Evolutionary conservation across 2,113 vertebrate species (phyloP), one percentile per base, ranked within the genome.

Genomic region (Podiceps cristatus): DNA sequence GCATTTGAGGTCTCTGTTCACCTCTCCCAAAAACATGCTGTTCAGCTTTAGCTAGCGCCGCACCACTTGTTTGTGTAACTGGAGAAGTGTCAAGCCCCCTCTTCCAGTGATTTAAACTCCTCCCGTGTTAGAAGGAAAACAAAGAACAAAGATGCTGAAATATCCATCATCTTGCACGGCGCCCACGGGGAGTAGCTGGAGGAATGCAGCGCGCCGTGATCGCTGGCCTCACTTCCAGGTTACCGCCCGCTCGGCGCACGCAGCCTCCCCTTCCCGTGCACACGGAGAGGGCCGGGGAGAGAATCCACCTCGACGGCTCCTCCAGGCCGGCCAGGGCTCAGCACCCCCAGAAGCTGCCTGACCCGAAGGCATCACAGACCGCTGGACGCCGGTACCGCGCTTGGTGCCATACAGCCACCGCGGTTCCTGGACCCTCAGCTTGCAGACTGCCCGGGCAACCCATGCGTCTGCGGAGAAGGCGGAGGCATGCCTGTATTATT

Each of bases 91-190:
- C 97, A 85, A 81, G 95, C 84, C 31, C 90, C 93, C 92, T 97
- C 96, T 72, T 62, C 47, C 79, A 8, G 86, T 98, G 98, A 98
- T 98, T 98, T 98, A 98, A 97, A 97, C 96, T 85, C 94, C 91
- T 89, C 92, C 88, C 63, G 98, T 88, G 96, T 97, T 56, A 95
- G 92, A 96, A 93, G 90, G 86, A 96, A 97, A 97, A 97, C 94
- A 97, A 94, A 98, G 97, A 98, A 98, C 97, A 98, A 98, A 98
- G 97, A 98, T 97, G 97, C 96, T 97, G 88, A 97, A 97, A 90
- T 94, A 98, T 98, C 97, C 98, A 98, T 98, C 98, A 98, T 93
- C 94, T 87, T 18, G 58, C 89, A 68, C 74, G 28, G 91, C 18
- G 37, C 90, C 98, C 96, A 2, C 2, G 15, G 96, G 97, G 97